Percentiles rank a stretch among this genome's conserved stretches.
Evolutionary conservation across 2,797 vertebrate species (phyloP).

Genomic region (Alexandromys oeconomus): DNA sequence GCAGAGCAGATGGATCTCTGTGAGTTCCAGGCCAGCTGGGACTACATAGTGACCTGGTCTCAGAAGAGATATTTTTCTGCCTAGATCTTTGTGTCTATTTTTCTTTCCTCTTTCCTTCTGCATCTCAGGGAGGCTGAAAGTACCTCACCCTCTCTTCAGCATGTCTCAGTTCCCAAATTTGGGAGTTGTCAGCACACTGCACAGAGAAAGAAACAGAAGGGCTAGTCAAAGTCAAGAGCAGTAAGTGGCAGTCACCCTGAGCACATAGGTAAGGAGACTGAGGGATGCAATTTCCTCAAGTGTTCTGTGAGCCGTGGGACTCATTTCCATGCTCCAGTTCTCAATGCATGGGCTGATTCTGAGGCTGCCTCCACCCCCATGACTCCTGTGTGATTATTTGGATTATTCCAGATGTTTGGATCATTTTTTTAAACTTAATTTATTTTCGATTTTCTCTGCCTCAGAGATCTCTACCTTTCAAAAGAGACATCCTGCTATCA

Average conservation of each 20-base stretch:
- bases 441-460: slow-evolving; percentile 41
- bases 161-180: background rate
- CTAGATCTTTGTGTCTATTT: background rate
- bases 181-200: background rate
- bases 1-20: background rate
- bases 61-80: background rate
- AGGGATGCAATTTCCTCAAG: background rate
- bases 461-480: background rate
- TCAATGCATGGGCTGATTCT: background rate
- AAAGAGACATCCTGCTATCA: background rate
- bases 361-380: background rate
- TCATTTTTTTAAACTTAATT: background rate
- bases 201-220: background rate
- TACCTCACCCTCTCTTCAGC: background rate
- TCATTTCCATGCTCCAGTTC: slow-evolving; percentile 55
- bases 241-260: background rate
- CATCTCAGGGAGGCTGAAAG: background rate
- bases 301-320: background rate
- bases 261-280: background rate
- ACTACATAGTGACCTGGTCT: background rate
- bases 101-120: background rate
- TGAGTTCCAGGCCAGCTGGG: background rate
- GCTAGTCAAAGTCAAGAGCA: background rate
- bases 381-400: slow-evolving; percentile 8
- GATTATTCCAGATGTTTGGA: slow-evolving; percentile 46